These are phyloP conservation scores for Xiphophorus hellerii DNA, from an alignment of 2,113 vertebrate genomes.

Conservation along the genomic window DNA sequence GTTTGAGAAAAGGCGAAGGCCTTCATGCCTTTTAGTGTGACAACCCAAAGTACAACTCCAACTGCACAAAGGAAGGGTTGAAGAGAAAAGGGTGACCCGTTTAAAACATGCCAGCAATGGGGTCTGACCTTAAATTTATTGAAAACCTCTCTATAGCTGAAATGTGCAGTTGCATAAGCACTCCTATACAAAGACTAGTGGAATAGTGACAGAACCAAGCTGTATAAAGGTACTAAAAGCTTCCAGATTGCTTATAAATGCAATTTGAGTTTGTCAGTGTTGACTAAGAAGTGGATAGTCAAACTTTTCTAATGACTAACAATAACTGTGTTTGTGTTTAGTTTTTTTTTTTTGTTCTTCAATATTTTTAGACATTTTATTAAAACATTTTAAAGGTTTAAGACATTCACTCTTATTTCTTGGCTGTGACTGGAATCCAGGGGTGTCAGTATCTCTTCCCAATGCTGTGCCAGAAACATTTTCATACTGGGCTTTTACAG, in stretches of 20 bases:
- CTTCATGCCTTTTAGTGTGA: not conserved
- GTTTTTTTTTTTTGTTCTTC: not conserved
- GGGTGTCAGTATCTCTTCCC: not conserved
- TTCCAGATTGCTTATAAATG: not conserved
- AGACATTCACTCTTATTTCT: not conserved
- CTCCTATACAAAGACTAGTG: not conserved
- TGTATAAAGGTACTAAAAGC: not conserved
- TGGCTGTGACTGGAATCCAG: not conserved
- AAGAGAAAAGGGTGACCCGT: not conserved
- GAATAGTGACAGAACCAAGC: not conserved
- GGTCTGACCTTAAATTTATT: not conserved
- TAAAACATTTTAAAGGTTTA: not conserved
- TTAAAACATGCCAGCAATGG: not conserved
- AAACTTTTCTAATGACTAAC: not conserved
- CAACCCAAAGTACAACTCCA: not conserved
- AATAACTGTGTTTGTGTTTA: not conserved
- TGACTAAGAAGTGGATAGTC: not conserved
- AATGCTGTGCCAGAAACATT: not conserved
- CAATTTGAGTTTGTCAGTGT: not conserved
- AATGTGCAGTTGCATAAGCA: not conserved
- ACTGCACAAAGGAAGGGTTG: not conserved
- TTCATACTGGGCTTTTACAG: slow-evolving; percentile 13
- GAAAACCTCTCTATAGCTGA: not conserved
- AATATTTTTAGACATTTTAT: not conserved
- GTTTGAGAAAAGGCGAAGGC: not conserved